These are phyloP conservation scores for Cyprinella venusta DNA, from an alignment of 2,797 vertebrate genomes.

Conservation along the genomic window DNA sequence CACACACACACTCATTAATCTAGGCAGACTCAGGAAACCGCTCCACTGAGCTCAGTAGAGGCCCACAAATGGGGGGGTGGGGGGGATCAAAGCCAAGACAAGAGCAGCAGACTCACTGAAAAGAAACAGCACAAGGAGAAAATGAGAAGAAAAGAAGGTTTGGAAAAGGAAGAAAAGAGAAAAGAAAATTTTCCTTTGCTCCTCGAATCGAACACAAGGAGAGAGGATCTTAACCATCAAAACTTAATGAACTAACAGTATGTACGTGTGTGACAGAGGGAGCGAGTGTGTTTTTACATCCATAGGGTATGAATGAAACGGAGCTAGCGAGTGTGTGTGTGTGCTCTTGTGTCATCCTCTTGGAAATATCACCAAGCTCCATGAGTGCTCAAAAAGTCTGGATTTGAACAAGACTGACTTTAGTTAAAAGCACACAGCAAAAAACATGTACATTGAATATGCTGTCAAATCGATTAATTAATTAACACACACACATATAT, in stretches of 20 bases:
- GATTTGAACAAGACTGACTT: slow-evolving; percentile 55
- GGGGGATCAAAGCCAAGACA: slow-evolving; percentile 76
- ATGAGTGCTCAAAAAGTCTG: slow-evolving; percentile 44
- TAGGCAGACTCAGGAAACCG: slow-evolving; percentile 57
- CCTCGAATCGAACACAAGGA: slow-evolving; percentile 68
- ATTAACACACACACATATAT: no score
- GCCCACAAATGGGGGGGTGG: slow-evolving; percentile 76
- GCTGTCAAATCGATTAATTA: no score
- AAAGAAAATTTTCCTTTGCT: slow-evolving; percentile 74
- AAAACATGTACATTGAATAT: neutral
- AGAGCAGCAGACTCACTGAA: slow-evolving; percentile 75
- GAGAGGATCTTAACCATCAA: slow-evolving; percentile 66
- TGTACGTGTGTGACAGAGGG: slow-evolving; percentile 39
- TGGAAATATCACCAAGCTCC: slow-evolving; percentile 43
- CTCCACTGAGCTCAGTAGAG: slow-evolving; percentile 94
- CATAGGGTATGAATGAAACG: slow-evolving; percentile 14
- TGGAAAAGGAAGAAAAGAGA: slow-evolving; percentile 76
- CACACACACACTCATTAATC: slow-evolving; percentile 52
- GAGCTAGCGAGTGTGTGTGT: neutral
- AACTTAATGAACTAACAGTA: slow-evolving; percentile 50
- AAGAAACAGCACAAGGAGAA: slow-evolving; percentile 78
- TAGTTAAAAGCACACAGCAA: slow-evolving; percentile 50
- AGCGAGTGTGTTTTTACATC: slow-evolving; percentile 25
- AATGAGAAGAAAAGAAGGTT: slow-evolving; percentile 75
- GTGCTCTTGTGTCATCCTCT: slow-evolving; percentile 48